Conservation (phyloP, 2,797 vertebrate genomes). For the Jordanella pulchra region DNA sequence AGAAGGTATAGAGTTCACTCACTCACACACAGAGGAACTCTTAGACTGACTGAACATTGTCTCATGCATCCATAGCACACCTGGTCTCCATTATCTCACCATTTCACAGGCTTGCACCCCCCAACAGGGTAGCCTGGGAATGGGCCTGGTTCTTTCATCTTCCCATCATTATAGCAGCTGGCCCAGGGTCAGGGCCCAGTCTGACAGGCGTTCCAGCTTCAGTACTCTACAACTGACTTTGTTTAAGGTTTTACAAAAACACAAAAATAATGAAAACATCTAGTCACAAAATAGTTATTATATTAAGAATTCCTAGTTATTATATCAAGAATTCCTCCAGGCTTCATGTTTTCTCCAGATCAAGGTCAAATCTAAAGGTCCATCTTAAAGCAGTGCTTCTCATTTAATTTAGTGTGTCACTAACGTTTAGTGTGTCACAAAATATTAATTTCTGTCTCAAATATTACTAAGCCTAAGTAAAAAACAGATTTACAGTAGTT, state of each 20-base stretch:
- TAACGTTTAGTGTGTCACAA: slow-evolving; percentile 48
- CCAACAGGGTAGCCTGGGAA: slow-evolving; percentile 85
- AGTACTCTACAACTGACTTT: slow-evolving; percentile 82
- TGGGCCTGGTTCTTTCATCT: slow-evolving; percentile 85
- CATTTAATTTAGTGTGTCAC: slow-evolving; percentile 39
- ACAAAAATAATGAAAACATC: slow-evolving; percentile 77
- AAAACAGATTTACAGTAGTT: slow-evolving; percentile 27
- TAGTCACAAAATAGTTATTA: slow-evolving; percentile 80
- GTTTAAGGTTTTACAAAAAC: slow-evolving; percentile 69
- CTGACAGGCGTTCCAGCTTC: slow-evolving; percentile 83
- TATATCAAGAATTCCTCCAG: slow-evolving; percentile 77
- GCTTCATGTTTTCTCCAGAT: slow-evolving; percentile 61
- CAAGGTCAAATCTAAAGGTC: slow-evolving; percentile 60
- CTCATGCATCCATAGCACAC: slow-evolving; percentile 82
- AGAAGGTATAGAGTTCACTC: slow-evolving; percentile 64
- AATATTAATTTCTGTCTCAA: slow-evolving; percentile 39
- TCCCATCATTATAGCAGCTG: slow-evolving; percentile 83
- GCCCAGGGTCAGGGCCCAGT: slow-evolving; percentile 83
- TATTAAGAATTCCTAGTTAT: slow-evolving; percentile 81
- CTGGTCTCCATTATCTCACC: slow-evolving; percentile 89
- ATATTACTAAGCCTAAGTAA: slow-evolving; percentile 14
- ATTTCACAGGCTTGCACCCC: slow-evolving; percentile 84
- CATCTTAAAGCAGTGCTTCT: slow-evolving; percentile 49
- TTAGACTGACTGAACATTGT: slow-evolving; percentile 76
- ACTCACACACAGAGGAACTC: slow-evolving; percentile 75